Conservation (phyloP, 2,888 invertebrate genomes). For the Luperina testacea region DNA sequence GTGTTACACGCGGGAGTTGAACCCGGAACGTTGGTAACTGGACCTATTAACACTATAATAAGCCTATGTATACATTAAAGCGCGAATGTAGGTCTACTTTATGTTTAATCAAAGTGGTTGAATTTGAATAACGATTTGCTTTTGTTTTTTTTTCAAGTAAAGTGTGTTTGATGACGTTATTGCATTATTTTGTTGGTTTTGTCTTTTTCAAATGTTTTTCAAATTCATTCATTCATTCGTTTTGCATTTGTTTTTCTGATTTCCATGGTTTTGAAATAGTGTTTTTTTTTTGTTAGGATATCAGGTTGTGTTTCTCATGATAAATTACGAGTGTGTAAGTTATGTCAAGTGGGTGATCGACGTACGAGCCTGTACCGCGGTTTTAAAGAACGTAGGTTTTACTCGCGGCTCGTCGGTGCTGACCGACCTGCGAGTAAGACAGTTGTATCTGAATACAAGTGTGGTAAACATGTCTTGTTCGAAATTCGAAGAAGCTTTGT, state of each 20-base stretch:
- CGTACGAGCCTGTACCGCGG: too few relatives aligned
- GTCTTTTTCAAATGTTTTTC: too few relatives aligned
- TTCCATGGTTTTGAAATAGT: not conserved
- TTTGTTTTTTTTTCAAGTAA: conserved; percentile 5
- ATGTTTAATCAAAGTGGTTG: conserved; percentile 28
- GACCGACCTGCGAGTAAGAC: too few relatives aligned
- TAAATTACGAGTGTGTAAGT: not conserved
- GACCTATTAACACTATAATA: conserved; percentile 59
- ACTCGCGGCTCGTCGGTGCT: too few relatives aligned
- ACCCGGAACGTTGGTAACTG: conserved; percentile 80
- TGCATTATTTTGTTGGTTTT: not conserved
- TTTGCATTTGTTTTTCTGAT: conserved; percentile 1
- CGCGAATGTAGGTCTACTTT: conserved; percentile 48
- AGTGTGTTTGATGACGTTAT: conserved; percentile 3
- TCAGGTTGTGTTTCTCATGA: not conserved
- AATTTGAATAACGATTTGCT: conserved; percentile 16
- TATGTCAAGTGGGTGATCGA: not conserved
- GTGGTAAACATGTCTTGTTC: too few relatives aligned
- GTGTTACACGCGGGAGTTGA: conserved; percentile 78
- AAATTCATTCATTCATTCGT: too few relatives aligned
- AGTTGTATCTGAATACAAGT: too few relatives aligned
- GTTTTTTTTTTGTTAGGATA: not conserved
- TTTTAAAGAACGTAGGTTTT: too few relatives aligned
- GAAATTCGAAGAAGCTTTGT: too few relatives aligned
- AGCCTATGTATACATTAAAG: conserved; percentile 51